Evolutionary conservation across 2,113 vertebrate species (phyloP).

Genomic region (Nothoprocta pentlandii): DNA sequence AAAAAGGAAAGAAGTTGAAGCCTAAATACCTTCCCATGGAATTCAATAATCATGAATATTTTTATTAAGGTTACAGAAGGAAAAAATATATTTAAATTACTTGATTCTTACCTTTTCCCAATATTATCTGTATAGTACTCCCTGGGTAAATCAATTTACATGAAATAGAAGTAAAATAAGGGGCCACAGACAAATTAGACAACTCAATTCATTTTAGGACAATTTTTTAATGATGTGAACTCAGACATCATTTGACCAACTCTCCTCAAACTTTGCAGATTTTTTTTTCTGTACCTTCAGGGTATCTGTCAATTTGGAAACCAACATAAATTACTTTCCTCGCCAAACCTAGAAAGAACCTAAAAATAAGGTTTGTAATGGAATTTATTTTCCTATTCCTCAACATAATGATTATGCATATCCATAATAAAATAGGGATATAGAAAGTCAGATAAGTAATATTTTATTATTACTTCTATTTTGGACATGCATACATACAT

Average conservation of each 20-base stretch:
- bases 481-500: not conserved
- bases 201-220: not conserved
- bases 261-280: not conserved
- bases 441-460: not conserved
- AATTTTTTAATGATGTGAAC: not conserved
- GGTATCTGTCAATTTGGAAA: not conserved
- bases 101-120: not conserved
- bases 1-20: not conserved
- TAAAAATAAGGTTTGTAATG: not conserved
- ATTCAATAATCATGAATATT: not conserved
- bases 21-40: not conserved
- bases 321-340: not conserved
- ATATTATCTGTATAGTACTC: not conserved
- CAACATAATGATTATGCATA: not conserved
- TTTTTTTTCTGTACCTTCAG: not conserved
- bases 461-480: not conserved
- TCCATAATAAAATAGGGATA: not conserved
- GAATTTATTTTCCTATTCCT: not conserved
- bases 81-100: not conserved
- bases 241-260: not conserved
- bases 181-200: not conserved
- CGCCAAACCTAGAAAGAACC: not conserved
- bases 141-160: not conserved
- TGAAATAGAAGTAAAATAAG: not conserved
- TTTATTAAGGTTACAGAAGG: not conserved